These are phyloP conservation scores for Caenorhabditis brenneri DNA, from an alignment of 1,140 invertebrate species.

Conservation along the genomic window DNA sequence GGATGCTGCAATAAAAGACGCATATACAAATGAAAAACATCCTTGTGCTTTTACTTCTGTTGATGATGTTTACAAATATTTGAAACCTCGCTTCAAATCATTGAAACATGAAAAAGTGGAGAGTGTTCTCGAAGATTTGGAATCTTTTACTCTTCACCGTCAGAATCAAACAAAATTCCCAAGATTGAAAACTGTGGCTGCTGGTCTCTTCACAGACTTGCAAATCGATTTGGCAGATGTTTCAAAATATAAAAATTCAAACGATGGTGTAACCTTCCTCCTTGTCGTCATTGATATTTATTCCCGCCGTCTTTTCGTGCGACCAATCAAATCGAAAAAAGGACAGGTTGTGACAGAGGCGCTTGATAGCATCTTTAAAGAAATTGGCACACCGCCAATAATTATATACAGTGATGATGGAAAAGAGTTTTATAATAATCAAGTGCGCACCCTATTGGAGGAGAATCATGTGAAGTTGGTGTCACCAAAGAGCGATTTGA, in stretches of 20 bases:
- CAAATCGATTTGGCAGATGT: background rate
- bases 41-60: background rate
- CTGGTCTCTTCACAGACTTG: background rate
- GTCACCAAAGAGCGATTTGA: background rate
- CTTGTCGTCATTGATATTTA: background rate
- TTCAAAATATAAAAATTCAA: background rate
- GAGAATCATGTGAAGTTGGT: background rate
- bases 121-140: background rate
- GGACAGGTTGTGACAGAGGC: background rate
- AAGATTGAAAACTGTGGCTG: background rate
- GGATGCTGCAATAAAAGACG: background rate
- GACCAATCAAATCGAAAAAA: background rate
- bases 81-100: background rate
- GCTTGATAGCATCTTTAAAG: background rate
- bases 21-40: background rate
- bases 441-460: background rate
- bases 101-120: background rate
- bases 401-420: background rate
- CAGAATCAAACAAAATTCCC: background rate
- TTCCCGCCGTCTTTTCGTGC: background rate
- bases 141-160: background rate
- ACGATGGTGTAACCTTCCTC: background rate
- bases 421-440: background rate
- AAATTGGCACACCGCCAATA: background rate
- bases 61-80: background rate